phyloP scores from a whole-genome alignment of 2,113 vertebrate species.

The Amia ocellicauda region DNA sequence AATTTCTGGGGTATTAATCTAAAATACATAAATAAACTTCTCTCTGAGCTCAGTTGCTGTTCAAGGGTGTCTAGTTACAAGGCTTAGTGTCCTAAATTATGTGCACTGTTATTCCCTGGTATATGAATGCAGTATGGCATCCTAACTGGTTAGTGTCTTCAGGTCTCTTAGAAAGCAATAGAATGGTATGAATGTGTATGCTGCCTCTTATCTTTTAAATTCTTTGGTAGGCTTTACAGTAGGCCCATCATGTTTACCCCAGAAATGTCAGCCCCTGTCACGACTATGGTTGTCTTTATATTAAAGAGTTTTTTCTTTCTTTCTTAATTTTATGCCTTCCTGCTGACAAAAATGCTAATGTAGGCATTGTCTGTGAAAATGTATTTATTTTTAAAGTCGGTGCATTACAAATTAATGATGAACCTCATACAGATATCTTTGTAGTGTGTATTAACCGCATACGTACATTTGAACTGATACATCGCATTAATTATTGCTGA shows the following conservation, averaged over 20 bases:
- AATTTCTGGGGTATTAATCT: slow-evolving; percentile 31
- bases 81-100: neutral
- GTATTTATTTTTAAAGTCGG: too few relatives aligned
- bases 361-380: too few relatives aligned
- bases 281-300: slow-evolving; percentile 40
- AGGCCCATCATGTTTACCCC: slow-evolving; percentile 65
- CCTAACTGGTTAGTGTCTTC: neutral
- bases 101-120: neutral
- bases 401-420: too few relatives aligned
- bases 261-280: slow-evolving; percentile 59
- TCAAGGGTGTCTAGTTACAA: neutral
- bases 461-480: too few relatives aligned
- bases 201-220: slow-evolving; percentile 21
- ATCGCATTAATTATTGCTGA: too few relatives aligned
- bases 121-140: too few relatives aligned
- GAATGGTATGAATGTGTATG: neutral
- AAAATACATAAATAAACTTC: slow-evolving; percentile 13
- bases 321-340: slow-evolving; percentile 9
- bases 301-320: slow-evolving; percentile 42
- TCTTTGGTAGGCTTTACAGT: slow-evolving; percentile 35
- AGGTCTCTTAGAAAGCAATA: neutral
- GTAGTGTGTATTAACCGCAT: too few relatives aligned
- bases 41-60: neutral
- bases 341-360: neutral
- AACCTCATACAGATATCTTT: too few relatives aligned